Percentiles rank a stretch among this genome's conserved stretches.
Evolutionary conservation across 2,888 invertebrate species (phyloP).

Genomic region (Pyrocoelia pectoralis): DNA sequence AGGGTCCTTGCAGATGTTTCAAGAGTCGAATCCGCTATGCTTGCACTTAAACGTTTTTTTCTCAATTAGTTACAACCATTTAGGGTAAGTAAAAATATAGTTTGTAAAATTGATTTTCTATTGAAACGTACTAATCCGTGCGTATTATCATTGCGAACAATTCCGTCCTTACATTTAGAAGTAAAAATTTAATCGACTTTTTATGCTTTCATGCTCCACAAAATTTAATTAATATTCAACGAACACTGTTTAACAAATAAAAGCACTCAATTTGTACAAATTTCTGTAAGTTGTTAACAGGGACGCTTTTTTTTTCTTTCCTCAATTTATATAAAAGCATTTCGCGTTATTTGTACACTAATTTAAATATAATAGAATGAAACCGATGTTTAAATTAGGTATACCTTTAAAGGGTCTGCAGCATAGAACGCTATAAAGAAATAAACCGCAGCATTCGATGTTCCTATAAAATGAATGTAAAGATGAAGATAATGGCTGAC

Average conservation of each 20-base stretch:
- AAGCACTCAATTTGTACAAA: constrained; percentile 5
- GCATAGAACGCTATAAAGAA: no score
- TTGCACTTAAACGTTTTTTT: constrained; percentile 30
- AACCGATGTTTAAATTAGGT: no score
- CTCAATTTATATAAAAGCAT: constrained; percentile 19
- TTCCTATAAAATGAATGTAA: constrained; percentile 31
- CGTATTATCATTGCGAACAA: no score
- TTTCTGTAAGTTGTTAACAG: constrained; percentile 9
- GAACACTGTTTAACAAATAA: neutral
- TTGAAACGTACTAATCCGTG: no score
- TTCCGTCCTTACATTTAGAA: no score
- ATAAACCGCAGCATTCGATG: constrained; percentile 20
- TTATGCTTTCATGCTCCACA: constrained; percentile 2
- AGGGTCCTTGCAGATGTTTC: constrained; percentile 37
- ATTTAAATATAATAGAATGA: constrained; percentile 34
- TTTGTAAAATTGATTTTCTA: constrained; percentile 5
- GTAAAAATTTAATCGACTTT: neutral
- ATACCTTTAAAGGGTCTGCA: no score
- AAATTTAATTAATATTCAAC: neutral
- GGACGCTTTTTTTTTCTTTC: constrained; percentile 12
- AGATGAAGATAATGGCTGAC: constrained; percentile 36
- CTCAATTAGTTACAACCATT: constrained; percentile 36
- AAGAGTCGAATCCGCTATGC: constrained; percentile 37
- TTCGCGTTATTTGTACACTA: constrained; percentile 26
- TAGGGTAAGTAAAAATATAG: constrained; percentile 13